Base-by-base conservation (phyloP, 2,888 invertebrate species). In the Cheilosia urbana region DNA sequence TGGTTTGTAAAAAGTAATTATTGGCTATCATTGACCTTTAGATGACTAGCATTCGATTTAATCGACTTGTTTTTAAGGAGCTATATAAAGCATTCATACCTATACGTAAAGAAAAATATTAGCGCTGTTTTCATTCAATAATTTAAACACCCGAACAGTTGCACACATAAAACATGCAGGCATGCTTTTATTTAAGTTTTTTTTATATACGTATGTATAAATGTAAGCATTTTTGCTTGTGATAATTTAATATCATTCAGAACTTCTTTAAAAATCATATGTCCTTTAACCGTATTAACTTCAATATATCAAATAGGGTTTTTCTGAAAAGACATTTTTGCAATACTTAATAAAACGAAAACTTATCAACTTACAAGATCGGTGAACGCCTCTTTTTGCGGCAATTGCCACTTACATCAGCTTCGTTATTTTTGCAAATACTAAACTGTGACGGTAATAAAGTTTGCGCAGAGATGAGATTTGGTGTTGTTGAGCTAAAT, bases 281-380 rank as follows among this genome's bases (percentile, higher is more conserved):
- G 17, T 45, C 68, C 30, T 21, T 49, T 21, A 51, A 6, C 15
- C 13, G 72, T 17, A 79, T 51, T 27, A 65, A 9, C 42, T 42
- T 40, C 3, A 75, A n/a, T 11, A 81, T 11, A n/a, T 51, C 17
- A 5, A 76, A 37, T 2, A 81, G 21, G 11, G 11, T 51, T 34
- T 65, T 69, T 11, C 81, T 81, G 17, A 9, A 81, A 81, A 49
- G 4, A 60, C 2, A 34, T 24, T 30, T 45, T 13, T 24, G 21
- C 17, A 53, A 3, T 5, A 17, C 17, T 49, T 4, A n/a, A 30
- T 47, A 6, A 13, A 27, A 19, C 11, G 15, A 17, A 24, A 9
- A 21, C 19, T 45, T n/a, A 58, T 24, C 17, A 17, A 63, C 75
- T 76, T 24, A 81, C 81, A 81, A 37, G 9, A 81, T 40, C 2